phyloP scores from a whole-genome alignment of 1,140 invertebrate species.

The Drosophila fuyamai region DNA sequence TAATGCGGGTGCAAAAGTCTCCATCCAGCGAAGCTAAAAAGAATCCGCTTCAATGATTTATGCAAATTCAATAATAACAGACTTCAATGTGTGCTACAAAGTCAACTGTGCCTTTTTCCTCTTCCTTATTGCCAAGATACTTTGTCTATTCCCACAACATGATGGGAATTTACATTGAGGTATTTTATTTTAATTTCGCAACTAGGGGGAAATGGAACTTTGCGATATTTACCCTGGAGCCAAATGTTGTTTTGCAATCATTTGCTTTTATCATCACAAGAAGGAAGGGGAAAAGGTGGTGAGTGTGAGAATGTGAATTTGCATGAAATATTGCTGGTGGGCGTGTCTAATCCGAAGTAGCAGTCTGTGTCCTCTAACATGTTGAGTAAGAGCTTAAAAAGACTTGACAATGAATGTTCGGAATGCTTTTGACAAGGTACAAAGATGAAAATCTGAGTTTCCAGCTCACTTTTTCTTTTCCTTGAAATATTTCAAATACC shows the following conservation, averaged over 20 bases:
- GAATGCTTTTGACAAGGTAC: constrained; percentile 13
- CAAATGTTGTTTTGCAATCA: constrained; percentile 46
- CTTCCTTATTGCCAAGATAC: background rate
- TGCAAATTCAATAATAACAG: constrained; percentile 47
- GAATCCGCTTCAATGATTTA: constrained; percentile 33
- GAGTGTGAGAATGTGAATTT: constrained; percentile 26
- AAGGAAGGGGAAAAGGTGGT: background rate
- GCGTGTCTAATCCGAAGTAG: constrained; percentile 12
- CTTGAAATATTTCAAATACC: constrained; percentile 9
- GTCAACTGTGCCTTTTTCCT: constrained; percentile 9
- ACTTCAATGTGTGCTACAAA: constrained; percentile 18
- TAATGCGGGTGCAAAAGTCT: constrained; percentile 12
- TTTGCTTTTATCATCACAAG: constrained; percentile 33
- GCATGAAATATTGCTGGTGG: constrained; percentile 25
- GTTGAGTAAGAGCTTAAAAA: constrained; percentile 18
- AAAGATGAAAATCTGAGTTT: background rate
- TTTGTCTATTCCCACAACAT: constrained; percentile 3
- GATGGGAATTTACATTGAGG: constrained; percentile 14
- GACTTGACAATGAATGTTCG: constrained; percentile 14
- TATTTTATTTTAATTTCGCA: constrained; percentile 40
- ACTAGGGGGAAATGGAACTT: constrained; percentile 15
- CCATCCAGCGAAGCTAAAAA: constrained; percentile 6
- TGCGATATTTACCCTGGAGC: constrained; percentile 29
- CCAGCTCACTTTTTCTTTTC: constrained; percentile 16
- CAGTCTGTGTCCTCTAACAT: constrained; percentile 7